phyloP scores from a whole-genome alignment of 2,888 invertebrate genomes.

The Desoria tigrina region DNA sequence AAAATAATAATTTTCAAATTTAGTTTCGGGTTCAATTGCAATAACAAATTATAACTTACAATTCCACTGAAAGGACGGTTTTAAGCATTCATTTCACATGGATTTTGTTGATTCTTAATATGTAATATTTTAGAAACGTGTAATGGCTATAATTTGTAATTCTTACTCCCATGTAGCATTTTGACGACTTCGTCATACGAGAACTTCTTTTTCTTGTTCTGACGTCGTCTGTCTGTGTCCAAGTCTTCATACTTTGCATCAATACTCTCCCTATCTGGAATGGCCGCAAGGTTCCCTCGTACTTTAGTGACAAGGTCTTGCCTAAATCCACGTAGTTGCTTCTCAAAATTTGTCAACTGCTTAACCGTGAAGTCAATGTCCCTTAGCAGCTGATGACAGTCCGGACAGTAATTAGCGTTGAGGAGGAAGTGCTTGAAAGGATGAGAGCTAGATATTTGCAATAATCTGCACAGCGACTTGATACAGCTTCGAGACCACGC shows the following conservation, averaged over 20 bases:
- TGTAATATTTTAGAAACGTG: no score
- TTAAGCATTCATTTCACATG: no score
- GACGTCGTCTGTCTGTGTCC: no score
- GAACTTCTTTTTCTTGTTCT: slow-evolving; percentile 3
- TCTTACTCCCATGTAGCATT: slow-evolving; percentile 23
- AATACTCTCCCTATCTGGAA: neutral
- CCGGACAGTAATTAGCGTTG: slow-evolving; percentile 12
- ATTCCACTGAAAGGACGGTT: neutral
- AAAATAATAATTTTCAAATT: no score
- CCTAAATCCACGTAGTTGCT: neutral
- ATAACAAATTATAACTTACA: neutral
- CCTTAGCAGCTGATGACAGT: slow-evolving; percentile 8
- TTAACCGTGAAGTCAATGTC: slow-evolving; percentile 16
- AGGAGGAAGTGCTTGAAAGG: slow-evolving; percentile 10
- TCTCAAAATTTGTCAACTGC: slow-evolving; percentile 10
- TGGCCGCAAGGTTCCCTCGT: neutral
- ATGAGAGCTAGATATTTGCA: no score
- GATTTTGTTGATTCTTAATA: no score
- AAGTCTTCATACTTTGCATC: no score
- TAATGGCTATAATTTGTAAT: neutral
- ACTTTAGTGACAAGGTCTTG: neutral
- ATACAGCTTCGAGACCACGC: no score
- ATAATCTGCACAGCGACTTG: no score
- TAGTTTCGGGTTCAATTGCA: no score
- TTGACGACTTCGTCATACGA: slow-evolving; percentile 25